These are phyloP conservation scores for Caenorhabditis angaria DNA, from an alignment of 2,888 invertebrate species.

Conservation along the genomic window DNA sequence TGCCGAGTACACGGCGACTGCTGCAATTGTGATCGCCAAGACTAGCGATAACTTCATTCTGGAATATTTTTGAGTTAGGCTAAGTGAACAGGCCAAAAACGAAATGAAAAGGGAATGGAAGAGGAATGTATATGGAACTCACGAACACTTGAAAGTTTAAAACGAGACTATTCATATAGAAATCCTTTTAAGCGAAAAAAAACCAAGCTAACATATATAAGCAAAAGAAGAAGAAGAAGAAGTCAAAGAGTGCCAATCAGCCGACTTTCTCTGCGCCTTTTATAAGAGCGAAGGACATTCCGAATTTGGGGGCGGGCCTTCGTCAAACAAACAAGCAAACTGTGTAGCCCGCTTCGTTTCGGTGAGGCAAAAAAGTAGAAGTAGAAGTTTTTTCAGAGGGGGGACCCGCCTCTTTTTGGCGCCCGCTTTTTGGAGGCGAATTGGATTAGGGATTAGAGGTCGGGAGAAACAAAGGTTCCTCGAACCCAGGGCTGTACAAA, in stretches of 20 bases:
- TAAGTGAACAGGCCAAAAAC: too few species aligned
- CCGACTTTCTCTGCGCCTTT: neutral
- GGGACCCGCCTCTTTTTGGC: too few species aligned
- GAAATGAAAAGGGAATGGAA: neutral
- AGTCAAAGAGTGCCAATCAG: constrained; percentile 1
- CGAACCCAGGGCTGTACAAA: too few species aligned
- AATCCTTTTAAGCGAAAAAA: too few species aligned
- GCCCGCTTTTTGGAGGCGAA: too few species aligned
- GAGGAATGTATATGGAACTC: neutral
- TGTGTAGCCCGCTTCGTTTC: neutral
- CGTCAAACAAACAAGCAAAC: too few species aligned
- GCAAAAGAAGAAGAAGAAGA: neutral
- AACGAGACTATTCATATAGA: neutral
- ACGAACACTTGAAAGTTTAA: neutral
- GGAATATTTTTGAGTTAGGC: neutral
- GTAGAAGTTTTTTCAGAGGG: too few species aligned
- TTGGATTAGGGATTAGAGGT: too few species aligned
- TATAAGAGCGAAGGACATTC: constrained; percentile 1
- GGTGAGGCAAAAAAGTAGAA: too few species aligned
- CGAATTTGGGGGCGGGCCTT: neutral
- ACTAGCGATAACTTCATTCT: neutral
- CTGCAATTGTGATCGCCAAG: neutral
- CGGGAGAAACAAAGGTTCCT: too few species aligned
- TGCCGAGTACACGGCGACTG: neutral
- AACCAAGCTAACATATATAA: too few species aligned